A percentile compares a stretch with the other conserved stretches of the same genome.
phyloP scores from a whole-genome alignment of 2,797 vertebrate genomes.

The Danio tinwini region DNA sequence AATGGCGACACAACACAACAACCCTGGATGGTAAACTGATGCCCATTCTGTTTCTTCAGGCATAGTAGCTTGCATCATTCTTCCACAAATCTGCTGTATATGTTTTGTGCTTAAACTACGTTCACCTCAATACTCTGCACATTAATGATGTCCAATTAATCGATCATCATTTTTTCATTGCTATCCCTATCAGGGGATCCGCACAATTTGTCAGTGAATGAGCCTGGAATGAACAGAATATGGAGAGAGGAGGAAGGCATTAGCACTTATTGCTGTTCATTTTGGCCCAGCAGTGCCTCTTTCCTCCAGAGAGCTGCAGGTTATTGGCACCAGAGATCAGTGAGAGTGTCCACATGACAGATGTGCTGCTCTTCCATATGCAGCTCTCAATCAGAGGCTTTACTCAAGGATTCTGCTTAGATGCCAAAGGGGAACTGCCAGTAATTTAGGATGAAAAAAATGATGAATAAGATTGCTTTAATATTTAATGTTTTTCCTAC shows the following conservation, averaged over 20 bases:
- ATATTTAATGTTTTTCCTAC: background rate
- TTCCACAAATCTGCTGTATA: too few species aligned
- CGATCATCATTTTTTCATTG: too few species aligned
- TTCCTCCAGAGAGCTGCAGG: constrained; percentile 27
- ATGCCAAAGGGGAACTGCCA: background rate
- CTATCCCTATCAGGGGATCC: constrained; percentile 7
- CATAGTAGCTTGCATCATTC: too few species aligned
- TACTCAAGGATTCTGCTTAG: constrained; percentile 4
- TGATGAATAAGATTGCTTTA: background rate
- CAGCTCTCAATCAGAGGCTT: constrained; percentile 29
- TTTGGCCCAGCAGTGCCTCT: constrained; percentile 1
- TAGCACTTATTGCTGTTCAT: constrained; percentile 31
- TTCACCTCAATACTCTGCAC: too few species aligned
- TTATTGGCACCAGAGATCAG: constrained; percentile 23
- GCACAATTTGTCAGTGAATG: constrained; percentile 38
- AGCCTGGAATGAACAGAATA: constrained; percentile 31
- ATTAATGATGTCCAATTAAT: too few species aligned
- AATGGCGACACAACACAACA: too few species aligned
- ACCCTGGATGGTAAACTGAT: too few species aligned
- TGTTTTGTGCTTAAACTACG: too few species aligned
- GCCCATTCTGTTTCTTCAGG: too few species aligned
- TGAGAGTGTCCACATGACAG: constrained; percentile 28
- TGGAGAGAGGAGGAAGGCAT: constrained; percentile 29
- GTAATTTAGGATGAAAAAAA: background rate
- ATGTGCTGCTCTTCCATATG: constrained; percentile 45